Evolutionary conservation across 2,888 invertebrate species (phyloP), one percentile per base, ranked within the genome.

Genomic region (Stegophylla sp.): DNA sequence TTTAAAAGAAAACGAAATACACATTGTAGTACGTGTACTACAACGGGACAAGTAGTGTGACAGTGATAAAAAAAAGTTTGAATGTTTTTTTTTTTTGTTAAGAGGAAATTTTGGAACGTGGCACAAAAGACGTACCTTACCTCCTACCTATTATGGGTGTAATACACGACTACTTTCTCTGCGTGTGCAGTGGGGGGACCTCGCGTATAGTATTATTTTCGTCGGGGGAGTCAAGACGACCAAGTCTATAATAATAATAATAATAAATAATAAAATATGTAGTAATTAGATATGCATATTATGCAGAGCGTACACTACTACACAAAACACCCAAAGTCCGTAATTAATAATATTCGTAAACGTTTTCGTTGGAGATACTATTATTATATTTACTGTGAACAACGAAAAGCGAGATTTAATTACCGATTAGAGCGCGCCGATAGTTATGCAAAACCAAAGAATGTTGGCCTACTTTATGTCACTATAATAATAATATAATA

Each of bases 401-500:
- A 17, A 66, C 41, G 64, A 53, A 75, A 17, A 51, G 10, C 43
- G 64, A 75, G 51, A 75, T 75, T 53, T 48, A 74, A 64, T 75
- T 64, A 63, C 63, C 17, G 63, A 75, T 64, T 51, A 53, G 28
- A 74, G 2, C 20, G n/a, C n/a, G n/a, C n/a, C n/a, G n/a, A n/a
- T n/a, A 56, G 59, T 77, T 63, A 79, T 71, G 71, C 71, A 79
- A 79, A 79, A 69, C 48, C 41, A 28, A 79, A 79, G 69, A 69
- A 71, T 61, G 79, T 71, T 79, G 79, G 79, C 79, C 79, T 79
- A 79, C 79, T 79, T 79, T 79, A 51, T 61, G 79, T 63, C 79
- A 79, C 51, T 43, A 45, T 15, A 41, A 5, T 15, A 9, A 43
- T 15, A n/a, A 48, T 51, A n/a, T 51, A 66, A 34, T 26, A 23